These are phyloP conservation scores for Drosophila sp. DNA, from an alignment of 1,140 invertebrate genomes.

Conservation along the genomic window DNA sequence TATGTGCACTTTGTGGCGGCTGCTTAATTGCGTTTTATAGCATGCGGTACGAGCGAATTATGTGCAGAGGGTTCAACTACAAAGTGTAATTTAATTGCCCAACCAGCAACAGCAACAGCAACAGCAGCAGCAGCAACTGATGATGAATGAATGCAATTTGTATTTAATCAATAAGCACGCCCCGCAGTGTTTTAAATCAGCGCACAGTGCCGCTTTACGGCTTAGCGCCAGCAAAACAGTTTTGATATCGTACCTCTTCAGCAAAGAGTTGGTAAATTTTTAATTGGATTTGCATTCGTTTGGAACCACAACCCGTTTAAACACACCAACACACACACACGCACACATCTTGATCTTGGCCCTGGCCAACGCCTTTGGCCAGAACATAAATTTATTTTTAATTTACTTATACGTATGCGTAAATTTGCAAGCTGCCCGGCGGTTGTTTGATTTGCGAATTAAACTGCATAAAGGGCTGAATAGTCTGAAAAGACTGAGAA, in stretches of 20 bases:
- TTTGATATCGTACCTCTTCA: slow-evolving; percentile 16
- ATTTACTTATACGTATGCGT: slow-evolving; percentile 80
- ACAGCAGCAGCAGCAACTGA: slow-evolving; percentile 40
- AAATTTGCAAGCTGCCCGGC: slow-evolving; percentile 68
- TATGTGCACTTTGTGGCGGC: not conserved
- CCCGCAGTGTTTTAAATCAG: slow-evolving; percentile 82
- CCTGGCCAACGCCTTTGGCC: slow-evolving; percentile 39
- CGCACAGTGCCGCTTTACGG: slow-evolving; percentile 80
- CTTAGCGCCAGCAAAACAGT: slow-evolving; percentile 71
- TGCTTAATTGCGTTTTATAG: slow-evolving; percentile 47
- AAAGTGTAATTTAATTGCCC: slow-evolving; percentile 78
- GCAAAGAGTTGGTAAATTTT: slow-evolving; percentile 61
- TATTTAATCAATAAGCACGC: slow-evolving; percentile 82
- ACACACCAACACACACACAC: slow-evolving; percentile 32
- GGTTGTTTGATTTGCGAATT: slow-evolving; percentile 83
- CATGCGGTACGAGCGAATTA: slow-evolving; percentile 33
- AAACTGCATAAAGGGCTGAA: slow-evolving; percentile 60
- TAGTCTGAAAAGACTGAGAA: slow-evolving; percentile 16
- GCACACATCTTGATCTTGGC: slow-evolving; percentile 3
- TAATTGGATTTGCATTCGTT: slow-evolving; percentile 80
- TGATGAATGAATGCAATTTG: slow-evolving; percentile 82
- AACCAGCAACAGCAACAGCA: slow-evolving; percentile 43
- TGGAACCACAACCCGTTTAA: slow-evolving; percentile 54
- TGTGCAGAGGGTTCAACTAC: slow-evolving; percentile 38
- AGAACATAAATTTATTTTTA: slow-evolving; percentile 82